phyloP scores from a whole-genome alignment of 92 coral and sea anemone species.

The Pocillopora meandrina region DNA sequence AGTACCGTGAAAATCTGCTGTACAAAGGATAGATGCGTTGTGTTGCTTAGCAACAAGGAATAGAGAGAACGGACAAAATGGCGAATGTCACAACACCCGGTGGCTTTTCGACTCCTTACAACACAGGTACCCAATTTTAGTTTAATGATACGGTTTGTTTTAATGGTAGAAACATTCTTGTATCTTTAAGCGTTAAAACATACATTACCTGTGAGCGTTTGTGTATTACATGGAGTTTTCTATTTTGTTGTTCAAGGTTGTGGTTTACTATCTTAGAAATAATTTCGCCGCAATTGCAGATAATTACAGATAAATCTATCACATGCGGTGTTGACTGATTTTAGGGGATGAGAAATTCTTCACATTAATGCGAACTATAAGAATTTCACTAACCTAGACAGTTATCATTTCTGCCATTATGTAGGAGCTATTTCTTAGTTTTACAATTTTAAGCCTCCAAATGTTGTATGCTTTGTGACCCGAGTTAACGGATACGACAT shows the following conservation, averaged over 20 bases:
- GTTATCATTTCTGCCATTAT: neutral
- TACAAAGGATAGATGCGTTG: neutral
- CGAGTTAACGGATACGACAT: no score
- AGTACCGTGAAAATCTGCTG: neutral
- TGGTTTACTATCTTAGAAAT: no score
- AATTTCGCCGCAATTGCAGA: no score
- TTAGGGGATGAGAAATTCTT: no score
- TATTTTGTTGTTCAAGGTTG: neutral
- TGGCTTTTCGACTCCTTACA: conserved; percentile 65
- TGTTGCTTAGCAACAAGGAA: conserved; percentile 41
- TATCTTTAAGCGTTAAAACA: neutral
- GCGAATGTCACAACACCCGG: conserved; percentile 65
- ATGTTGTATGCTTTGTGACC: no score
- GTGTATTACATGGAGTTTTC: neutral
- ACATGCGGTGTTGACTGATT: no score
- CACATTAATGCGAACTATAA: no score
- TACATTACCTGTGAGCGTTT: no score
- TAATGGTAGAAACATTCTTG: neutral
- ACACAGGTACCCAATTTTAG: conserved; percentile 52
- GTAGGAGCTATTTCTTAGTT: no score
- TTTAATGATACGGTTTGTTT: neutral
- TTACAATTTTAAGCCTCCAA: no score
- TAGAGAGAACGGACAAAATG: conserved; percentile 69
- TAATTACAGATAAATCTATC: no score
- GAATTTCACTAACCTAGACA: neutral